Conservation (phyloP, 2,888 invertebrate genomes). For the Agapetus fuscipes region DNA sequence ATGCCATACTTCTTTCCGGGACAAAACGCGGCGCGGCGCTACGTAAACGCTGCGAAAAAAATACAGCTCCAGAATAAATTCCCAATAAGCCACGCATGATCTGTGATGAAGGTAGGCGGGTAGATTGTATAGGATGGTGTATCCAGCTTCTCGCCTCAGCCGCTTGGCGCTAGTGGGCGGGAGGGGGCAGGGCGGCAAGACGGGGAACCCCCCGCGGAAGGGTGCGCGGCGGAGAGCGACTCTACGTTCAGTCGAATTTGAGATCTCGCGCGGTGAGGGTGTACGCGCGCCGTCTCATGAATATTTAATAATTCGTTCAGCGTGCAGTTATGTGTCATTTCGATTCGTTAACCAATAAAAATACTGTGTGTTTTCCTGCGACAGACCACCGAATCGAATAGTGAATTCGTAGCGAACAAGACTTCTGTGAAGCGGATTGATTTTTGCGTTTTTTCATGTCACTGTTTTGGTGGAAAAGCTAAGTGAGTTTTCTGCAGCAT, state of each 20-base stretch:
- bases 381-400: background rate
- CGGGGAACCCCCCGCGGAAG: conserved; percentile 12
- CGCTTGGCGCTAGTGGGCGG: conserved; percentile 10
- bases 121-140: too few relatives aligned
- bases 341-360: conserved; percentile 1
- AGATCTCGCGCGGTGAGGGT: conserved; percentile 7
- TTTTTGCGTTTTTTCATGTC: conserved; percentile 2
- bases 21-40: conserved; percentile 16
- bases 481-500: conserved; percentile 4
- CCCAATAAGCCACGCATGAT: conserved; percentile 18
- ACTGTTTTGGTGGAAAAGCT: background rate
- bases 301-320: conserved; percentile 9
- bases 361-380: conserved; percentile 1
- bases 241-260: conserved; percentile 12
- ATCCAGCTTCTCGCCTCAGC: conserved; percentile 11
- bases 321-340: conserved; percentile 14
- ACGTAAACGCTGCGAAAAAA: conserved; percentile 13
- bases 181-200: conserved; percentile 5
- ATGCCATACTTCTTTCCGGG: conserved; percentile 13
- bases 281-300: conserved; percentile 6
- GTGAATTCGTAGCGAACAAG: background rate
- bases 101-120: conserved; percentile 16
- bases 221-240: background rate
- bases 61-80: conserved; percentile 17
- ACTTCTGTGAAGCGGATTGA: background rate